Percentiles rank a stretch among this genome's conserved stretches.
Evolutionary conservation across 1,140 invertebrate genomes (phyloP).

Genomic region (Nixonia krombeini): DNA sequence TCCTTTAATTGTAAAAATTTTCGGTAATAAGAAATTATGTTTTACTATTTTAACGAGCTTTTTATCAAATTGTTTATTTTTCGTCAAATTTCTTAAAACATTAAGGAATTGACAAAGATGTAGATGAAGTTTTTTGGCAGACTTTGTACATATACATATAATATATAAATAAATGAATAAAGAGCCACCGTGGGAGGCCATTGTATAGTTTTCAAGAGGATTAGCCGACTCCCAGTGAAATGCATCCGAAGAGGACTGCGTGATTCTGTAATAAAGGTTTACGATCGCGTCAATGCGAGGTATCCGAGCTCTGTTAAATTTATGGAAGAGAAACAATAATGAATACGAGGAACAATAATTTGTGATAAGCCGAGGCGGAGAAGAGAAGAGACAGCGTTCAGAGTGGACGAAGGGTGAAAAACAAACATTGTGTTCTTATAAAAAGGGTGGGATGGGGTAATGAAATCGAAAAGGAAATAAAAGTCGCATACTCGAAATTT

Average conservation of each 20-base stretch:
- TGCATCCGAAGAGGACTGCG: not conserved
- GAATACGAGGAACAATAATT: slow-evolving; percentile 70
- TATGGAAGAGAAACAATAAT: slow-evolving; percentile 55
- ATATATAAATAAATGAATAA: too few species aligned
- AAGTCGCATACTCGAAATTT: slow-evolving; percentile 45
- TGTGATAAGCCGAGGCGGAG: slow-evolving; percentile 62
- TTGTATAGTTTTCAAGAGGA: slow-evolving; percentile 2
- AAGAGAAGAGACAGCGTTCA: slow-evolving; percentile 57
- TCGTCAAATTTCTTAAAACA: too few species aligned
- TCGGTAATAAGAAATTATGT: too few species aligned
- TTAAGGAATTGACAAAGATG: too few species aligned
- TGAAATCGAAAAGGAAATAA: slow-evolving; percentile 22
- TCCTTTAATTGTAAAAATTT: too few species aligned
- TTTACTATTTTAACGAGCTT: too few species aligned
- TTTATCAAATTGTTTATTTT: too few species aligned
- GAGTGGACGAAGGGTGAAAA: slow-evolving; percentile 24
- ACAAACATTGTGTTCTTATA: slow-evolving; percentile 67
- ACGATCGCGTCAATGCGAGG: slow-evolving; percentile 5
- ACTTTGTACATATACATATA: too few species aligned
- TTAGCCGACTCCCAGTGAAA: not conserved
- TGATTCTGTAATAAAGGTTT: slow-evolving; percentile 14
- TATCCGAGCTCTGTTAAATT: slow-evolving; percentile 10
- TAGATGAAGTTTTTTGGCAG: too few species aligned
- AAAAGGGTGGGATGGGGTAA: slow-evolving; percentile 60
- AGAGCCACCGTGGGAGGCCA: not conserved